phyloP scores from a whole-genome alignment of 2,888 invertebrate genomes.

The Plemyria rubiginata region DNA sequence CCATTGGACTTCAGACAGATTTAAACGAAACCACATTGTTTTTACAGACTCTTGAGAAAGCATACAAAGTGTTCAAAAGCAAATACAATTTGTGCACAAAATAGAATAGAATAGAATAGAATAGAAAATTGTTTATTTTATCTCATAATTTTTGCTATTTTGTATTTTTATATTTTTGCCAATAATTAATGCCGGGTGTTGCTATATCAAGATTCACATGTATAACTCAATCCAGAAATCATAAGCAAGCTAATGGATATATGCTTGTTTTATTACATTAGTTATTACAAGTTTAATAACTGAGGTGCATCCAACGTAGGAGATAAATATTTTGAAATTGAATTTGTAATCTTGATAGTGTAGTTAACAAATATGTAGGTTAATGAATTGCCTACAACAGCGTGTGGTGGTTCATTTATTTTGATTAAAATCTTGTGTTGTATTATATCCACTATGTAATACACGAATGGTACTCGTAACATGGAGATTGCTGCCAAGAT shows the following conservation, averaged over 20 bases:
- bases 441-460: slow-evolving; percentile 4
- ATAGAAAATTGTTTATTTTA: too few relatives aligned
- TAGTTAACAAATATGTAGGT: slow-evolving; percentile 33
- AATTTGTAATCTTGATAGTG: slow-evolving; percentile 16
- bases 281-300: slow-evolving; percentile 27
- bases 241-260: slow-evolving; percentile 28
- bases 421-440: slow-evolving; percentile 7
- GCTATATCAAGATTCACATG: slow-evolving; percentile 1
- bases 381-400: slow-evolving; percentile 31
- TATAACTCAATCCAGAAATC: slow-evolving; percentile 49
- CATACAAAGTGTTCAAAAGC: not conserved
- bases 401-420: slow-evolving; percentile 13
- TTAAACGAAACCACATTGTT: too few relatives aligned
- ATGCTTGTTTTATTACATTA: slow-evolving; percentile 27
- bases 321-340: slow-evolving; percentile 29
- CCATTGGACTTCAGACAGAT: too few relatives aligned
- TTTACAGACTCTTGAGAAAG: not conserved
- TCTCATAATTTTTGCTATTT: too few relatives aligned
- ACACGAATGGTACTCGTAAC: not conserved
- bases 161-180: too few relatives aligned
- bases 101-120: too few relatives aligned
- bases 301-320: not conserved
- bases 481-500: not conserved
- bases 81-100: not conserved
- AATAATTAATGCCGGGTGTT: slow-evolving; percentile 7